Conservation (phyloP, 2,888 invertebrate genomes). For the Meteorus cinctellus region DNA sequence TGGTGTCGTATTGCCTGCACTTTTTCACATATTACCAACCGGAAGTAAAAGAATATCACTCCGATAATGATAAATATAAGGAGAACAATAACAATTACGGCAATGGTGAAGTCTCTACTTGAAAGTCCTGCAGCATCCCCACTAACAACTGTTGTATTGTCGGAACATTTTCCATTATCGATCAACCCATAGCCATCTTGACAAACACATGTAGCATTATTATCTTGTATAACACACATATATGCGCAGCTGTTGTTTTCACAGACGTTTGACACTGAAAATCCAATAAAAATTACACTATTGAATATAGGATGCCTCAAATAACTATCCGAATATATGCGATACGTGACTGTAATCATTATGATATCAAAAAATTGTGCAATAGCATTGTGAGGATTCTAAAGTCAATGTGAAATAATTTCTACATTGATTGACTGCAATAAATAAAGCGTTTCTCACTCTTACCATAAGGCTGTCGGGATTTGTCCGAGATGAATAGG, state of each 20-base stretch:
- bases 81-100: neutral
- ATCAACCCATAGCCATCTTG: neutral
- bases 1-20: too few relatives aligned
- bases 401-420: too few relatives aligned
- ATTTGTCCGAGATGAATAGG: slow-evolving; percentile 76
- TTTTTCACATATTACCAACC: too few relatives aligned
- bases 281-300: neutral
- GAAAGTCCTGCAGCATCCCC: too few relatives aligned
- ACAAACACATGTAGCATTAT: neutral
- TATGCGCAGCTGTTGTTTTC: neutral
- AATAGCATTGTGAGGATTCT: too few relatives aligned
- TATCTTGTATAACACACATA: too few relatives aligned
- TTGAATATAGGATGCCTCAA: too few relatives aligned
- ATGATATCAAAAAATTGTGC: neutral
- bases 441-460: neutral
- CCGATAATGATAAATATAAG: neutral
- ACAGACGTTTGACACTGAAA: neutral
- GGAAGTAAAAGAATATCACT: too few relatives aligned
- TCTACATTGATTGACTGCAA: neutral
- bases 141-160: too few relatives aligned
- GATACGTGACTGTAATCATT: neutral
- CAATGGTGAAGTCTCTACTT: too few relatives aligned
- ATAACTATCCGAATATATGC: neutral
- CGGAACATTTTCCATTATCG: too few relatives aligned
- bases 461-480: slow-evolving; percentile 75